Percentiles rank a stretch among this genome's conserved stretches.
phyloP scores from a whole-genome alignment of 2,888 invertebrate species.

The Trachelus troglodyta region DNA sequence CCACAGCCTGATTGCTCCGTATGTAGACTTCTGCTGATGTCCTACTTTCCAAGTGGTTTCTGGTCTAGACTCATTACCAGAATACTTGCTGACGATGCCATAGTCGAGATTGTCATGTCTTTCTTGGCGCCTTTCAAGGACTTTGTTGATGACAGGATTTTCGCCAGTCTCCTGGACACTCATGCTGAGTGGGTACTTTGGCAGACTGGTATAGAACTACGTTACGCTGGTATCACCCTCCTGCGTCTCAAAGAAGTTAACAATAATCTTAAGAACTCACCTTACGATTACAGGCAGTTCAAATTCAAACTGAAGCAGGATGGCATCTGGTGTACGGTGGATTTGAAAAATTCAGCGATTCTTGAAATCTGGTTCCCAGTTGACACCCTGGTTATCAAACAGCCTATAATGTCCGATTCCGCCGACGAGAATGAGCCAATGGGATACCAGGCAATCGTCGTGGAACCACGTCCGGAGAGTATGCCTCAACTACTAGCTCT shows the following conservation, averaged over 20 bases:
- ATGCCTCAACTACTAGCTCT: slow-evolving; percentile 86
- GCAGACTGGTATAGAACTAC: slow-evolving; percentile 91
- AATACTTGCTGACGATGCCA: slow-evolving; percentile 89
- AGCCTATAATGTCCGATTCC: slow-evolving; percentile 59
- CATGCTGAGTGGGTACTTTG: slow-evolving; percentile 93
- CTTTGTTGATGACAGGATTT: slow-evolving; percentile 72
- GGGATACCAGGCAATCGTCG: slow-evolving; percentile 75
- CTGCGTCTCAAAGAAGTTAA: slow-evolving; percentile 87
- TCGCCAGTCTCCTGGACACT: slow-evolving; percentile 74
- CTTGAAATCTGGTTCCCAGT: slow-evolving; percentile 88
- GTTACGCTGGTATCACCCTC: slow-evolving; percentile 84
- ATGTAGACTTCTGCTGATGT: slow-evolving; percentile 87
- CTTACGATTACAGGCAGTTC: slow-evolving; percentile 68
- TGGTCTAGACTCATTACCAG: slow-evolving; percentile 95
- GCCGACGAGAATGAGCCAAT: slow-evolving; percentile 68
- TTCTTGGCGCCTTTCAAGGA: slow-evolving; percentile 81
- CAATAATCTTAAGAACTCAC: slow-evolving; percentile 69
- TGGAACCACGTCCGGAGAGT: slow-evolving; percentile 84
- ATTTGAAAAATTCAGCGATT: slow-evolving; percentile 82
- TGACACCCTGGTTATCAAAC: slow-evolving; percentile 72
- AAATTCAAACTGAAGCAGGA: slow-evolving; percentile 84
- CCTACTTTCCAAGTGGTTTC: slow-evolving; percentile 98
- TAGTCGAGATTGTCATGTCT: slow-evolving; percentile 81
- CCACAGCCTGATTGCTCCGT: slow-evolving; percentile 72
- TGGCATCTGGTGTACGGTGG: slow-evolving; percentile 87